Evolutionary conservation across 1,140 invertebrate species (phyloP).

Genomic region (Xylocopa sonorina): DNA sequence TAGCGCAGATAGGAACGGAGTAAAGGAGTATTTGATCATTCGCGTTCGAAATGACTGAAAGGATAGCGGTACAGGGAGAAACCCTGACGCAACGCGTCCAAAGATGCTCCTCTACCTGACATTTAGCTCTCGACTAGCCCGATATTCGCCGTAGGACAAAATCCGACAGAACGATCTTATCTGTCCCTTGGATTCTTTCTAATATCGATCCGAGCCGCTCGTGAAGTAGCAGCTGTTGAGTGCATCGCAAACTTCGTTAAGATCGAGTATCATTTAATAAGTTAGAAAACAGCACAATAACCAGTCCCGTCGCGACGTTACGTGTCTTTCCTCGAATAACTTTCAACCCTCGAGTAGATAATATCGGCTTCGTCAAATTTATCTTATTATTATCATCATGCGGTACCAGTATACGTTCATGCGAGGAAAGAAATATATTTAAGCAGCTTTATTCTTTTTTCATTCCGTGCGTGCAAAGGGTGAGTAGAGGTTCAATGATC

Average conservation of each 20-base stretch:
- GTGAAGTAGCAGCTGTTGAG: constrained; percentile 47
- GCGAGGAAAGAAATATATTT: too few relatives aligned
- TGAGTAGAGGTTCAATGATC: too few relatives aligned
- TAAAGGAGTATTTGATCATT: not conserved
- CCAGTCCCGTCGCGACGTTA: not conserved
- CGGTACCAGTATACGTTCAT: too few relatives aligned
- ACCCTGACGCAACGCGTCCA: constrained; percentile 24
- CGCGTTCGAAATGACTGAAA: not conserved
- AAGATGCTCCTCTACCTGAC: constrained; percentile 73
- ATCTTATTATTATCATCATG: too few relatives aligned
- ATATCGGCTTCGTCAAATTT: not conserved
- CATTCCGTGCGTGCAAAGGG: too few relatives aligned
- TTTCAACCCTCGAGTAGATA: too few relatives aligned
- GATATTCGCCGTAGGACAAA: constrained; percentile 52
- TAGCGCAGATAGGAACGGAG: too few relatives aligned
- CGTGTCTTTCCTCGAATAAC: not conserved
- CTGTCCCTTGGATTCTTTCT: constrained; percentile 72
- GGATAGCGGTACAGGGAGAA: not conserved
- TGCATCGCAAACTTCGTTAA: constrained; percentile 35
- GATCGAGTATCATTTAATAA: constrained; percentile 54
- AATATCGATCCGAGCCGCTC: constrained; percentile 67
- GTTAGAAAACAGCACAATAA: constrained; percentile 28
- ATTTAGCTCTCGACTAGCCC: constrained; percentile 63
- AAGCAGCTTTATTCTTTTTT: too few relatives aligned
- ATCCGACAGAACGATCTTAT: constrained; percentile 73